Percentiles rank a stretch among this genome's conserved stretches.
Evolutionary conservation across 2,113 vertebrate genomes (phyloP).

Genomic region (Stictonetta naevosa): DNA sequence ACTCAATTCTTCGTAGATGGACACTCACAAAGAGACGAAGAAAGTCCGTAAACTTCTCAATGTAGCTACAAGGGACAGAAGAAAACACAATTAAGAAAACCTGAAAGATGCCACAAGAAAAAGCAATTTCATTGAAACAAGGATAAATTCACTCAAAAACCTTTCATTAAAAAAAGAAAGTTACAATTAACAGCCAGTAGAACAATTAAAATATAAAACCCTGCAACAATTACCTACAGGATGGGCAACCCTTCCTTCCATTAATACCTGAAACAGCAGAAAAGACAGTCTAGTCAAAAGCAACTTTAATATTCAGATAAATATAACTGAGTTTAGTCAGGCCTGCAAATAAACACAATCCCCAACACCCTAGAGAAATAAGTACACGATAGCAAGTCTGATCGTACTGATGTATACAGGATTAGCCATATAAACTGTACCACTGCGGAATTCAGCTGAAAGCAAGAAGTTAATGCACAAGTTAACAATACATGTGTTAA

Average conservation of each 20-base stretch:
- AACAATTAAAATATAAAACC: constrained; percentile 74
- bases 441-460: background rate
- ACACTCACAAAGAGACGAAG: constrained; percentile 96
- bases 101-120: background rate
- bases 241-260: constrained; percentile 78
- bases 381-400: background rate
- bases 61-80: constrained; percentile 84
- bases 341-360: background rate
- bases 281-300: constrained; percentile 74
- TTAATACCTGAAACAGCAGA: constrained; percentile 82
- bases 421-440: background rate
- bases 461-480: background rate
- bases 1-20: constrained; percentile 94
- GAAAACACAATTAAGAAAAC: background rate
- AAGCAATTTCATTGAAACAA: constrained; percentile 12
- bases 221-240: constrained; percentile 79
- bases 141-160: constrained; percentile 32
- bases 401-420: background rate
- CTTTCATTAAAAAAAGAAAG: constrained; percentile 26
- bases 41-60: constrained; percentile 99
- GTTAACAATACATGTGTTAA: background rate
- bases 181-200: constrained; percentile 18
- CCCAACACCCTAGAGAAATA: background rate
- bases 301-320: constrained; percentile 69
- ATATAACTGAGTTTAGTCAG: background rate